These are phyloP conservation scores for Xanthorhoe spadicearia DNA, from an alignment of 2,888 invertebrate genomes.

Conservation along the genomic window DNA sequence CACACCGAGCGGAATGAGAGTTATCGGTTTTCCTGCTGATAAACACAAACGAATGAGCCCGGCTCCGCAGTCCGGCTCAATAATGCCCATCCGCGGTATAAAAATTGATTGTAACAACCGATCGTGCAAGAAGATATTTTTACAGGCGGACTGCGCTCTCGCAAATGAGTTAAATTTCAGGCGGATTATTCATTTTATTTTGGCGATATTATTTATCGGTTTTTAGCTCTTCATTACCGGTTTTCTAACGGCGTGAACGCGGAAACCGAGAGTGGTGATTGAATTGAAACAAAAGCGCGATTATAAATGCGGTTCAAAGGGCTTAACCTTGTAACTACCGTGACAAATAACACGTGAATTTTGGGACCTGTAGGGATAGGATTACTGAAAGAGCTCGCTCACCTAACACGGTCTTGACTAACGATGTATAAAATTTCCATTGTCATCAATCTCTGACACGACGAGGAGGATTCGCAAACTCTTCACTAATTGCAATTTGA, in stretches of 20 bases:
- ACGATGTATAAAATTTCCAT: slow-evolving; percentile 85
- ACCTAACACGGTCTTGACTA: slow-evolving; percentile 81
- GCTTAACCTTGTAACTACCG: slow-evolving; percentile 59
- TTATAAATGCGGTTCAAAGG: slow-evolving; percentile 47
- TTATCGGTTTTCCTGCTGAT: slow-evolving; percentile 79
- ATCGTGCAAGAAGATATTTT: slow-evolving; percentile 46
- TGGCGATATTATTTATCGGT: slow-evolving; percentile 67
- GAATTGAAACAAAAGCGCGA: slow-evolving; percentile 25
- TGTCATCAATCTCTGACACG: slow-evolving; percentile 85
- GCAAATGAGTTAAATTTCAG: slow-evolving; percentile 42
- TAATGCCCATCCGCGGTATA: slow-evolving; percentile 69
- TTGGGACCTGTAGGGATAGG: slow-evolving; percentile 67
- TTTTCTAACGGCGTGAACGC: slow-evolving; percentile 49
- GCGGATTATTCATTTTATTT: slow-evolving; percentile 65
- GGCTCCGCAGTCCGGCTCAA: slow-evolving; percentile 64
- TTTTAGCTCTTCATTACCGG: slow-evolving; percentile 67
- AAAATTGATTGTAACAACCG: slow-evolving; percentile 72
- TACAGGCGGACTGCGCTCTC: slow-evolving; percentile 21
- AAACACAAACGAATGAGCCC: slow-evolving; percentile 79
- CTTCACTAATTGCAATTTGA: slow-evolving; percentile 84
- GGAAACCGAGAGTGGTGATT: slow-evolving; percentile 32
- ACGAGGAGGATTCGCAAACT: slow-evolving; percentile 81
- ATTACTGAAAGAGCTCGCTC: slow-evolving; percentile 79
- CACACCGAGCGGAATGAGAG: slow-evolving; percentile 79
- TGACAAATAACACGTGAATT: slow-evolving; percentile 63